Conservation (phyloP, 2,113 vertebrate species). For the Platysternon megacephalum region DNA sequence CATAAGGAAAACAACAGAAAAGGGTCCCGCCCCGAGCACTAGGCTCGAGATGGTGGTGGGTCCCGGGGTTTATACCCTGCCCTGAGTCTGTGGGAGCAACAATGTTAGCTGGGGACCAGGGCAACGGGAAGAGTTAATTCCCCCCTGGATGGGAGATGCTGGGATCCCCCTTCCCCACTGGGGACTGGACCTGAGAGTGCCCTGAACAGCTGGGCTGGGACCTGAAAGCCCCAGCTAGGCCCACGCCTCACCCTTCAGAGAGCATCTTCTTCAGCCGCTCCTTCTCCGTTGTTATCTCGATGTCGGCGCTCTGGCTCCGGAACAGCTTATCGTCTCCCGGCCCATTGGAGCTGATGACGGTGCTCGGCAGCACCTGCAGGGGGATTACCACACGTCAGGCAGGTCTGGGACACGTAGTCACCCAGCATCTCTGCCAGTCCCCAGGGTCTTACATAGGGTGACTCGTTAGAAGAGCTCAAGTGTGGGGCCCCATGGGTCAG, state of each 20-base stretch:
- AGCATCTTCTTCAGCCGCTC: constrained; percentile 98
- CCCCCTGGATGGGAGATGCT: not conserved
- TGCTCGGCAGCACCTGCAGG: constrained; percentile 78
- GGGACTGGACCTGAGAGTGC: not conserved
- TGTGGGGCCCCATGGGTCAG: not conserved
- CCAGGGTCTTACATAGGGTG: not conserved
- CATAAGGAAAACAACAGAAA: no score
- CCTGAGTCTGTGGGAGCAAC: not conserved
- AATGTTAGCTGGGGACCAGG: not conserved
- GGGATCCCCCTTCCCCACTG: not conserved
- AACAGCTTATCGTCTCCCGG: constrained; percentile 94
- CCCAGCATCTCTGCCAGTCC: not conserved
- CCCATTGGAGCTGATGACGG: constrained; percentile 87
- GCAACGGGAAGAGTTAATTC: not conserved
- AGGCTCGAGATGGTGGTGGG: not conserved
- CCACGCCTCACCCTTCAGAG: constrained; percentile 87
- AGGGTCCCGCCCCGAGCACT: not conserved
- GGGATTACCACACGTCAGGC: not conserved
- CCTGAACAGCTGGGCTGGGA: fast-evolving
- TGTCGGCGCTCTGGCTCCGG: constrained; percentile 94
- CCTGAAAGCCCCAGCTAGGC: fast-evolving
- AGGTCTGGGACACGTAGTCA: fast-evolving
- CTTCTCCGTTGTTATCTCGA: constrained; percentile 89
- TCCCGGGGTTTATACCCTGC: not conserved
- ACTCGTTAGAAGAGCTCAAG: not conserved